Evolutionary conservation across 2,888 invertebrate species (phyloP).

Genomic region (Dryocosmus kuriphilus): DNA sequence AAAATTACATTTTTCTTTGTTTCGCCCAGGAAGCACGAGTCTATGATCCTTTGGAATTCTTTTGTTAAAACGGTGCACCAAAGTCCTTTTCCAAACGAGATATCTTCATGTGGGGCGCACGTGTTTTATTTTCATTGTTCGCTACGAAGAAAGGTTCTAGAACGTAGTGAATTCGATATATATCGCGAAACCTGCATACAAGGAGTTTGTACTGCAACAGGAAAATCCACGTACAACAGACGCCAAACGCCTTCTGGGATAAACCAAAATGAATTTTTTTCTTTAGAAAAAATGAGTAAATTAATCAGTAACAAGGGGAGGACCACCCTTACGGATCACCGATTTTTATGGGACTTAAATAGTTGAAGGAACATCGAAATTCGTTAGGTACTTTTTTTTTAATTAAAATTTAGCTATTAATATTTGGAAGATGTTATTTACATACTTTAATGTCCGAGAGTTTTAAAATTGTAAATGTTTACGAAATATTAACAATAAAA

Average conservation of each 20-base stretch:
- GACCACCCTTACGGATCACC: too few species aligned
- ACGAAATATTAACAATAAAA: too few species aligned
- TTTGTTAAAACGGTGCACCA: slow-evolving; percentile 14
- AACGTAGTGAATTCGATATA: slow-evolving; percentile 3
- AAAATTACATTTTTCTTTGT: slow-evolving; percentile 20
- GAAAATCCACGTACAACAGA: neutral
- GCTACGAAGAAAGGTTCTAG: neutral
- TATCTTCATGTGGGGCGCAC: slow-evolving; percentile 8
- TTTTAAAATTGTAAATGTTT: too few species aligned
- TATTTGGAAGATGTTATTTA: too few species aligned
- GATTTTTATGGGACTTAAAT: too few species aligned
- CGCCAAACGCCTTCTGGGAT: neutral
- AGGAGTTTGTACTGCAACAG: neutral
- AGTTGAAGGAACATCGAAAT: too few species aligned
- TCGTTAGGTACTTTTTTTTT: too few species aligned
- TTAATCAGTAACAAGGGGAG: too few species aligned
- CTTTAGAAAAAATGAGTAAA: neutral
- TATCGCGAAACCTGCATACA: neutral
- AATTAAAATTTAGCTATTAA: too few species aligned
- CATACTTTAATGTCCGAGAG: too few species aligned
- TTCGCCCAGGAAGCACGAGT: neutral
- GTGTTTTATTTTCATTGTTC: slow-evolving; percentile 38
- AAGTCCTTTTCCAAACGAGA: slow-evolving; percentile 7
- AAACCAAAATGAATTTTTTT: neutral
- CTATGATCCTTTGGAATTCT: slow-evolving; percentile 12